phyloP scores from a whole-genome alignment of 2,113 vertebrate genomes.

The Genyomyrus donnyi region DNA sequence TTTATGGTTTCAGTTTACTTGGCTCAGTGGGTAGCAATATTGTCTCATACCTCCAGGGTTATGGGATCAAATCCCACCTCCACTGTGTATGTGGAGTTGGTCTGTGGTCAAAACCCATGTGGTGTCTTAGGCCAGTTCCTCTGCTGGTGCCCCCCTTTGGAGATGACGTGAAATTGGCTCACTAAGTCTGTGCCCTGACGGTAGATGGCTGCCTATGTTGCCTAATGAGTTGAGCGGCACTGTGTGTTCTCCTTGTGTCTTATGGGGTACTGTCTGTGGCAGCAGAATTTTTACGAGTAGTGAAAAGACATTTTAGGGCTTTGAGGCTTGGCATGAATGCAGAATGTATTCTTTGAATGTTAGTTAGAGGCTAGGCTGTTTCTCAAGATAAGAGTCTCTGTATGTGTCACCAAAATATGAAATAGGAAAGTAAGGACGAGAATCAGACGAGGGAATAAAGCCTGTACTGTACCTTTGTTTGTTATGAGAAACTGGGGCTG shows the following conservation, averaged over 20 bases:
- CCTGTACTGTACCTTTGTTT: neutral
- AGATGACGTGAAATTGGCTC: neutral
- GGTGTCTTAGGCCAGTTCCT: neutral
- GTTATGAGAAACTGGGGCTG: neutral
- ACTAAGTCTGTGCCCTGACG: neutral
- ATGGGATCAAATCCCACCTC: neutral
- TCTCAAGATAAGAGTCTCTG: neutral
- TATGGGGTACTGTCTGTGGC: neutral
- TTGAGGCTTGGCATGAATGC: neutral
- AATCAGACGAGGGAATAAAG: neutral
- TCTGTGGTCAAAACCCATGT: neutral
- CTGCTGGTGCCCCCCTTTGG: neutral
- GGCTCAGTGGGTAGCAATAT: neutral
- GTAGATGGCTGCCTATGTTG: neutral
- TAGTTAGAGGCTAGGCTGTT: neutral
- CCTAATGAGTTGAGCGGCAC: neutral
- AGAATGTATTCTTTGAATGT: neutral
- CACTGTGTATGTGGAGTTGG: neutral
- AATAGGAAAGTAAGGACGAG: neutral
- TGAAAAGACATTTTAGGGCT: neutral
- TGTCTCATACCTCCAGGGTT: neutral
- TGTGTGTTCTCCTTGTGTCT: neutral
- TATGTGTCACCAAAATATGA: neutral
- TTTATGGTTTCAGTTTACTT: neutral
- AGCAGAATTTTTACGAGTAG: neutral